Conservation (phyloP, 2,113 vertebrate genomes). For the Psophia crepitans region DNA sequence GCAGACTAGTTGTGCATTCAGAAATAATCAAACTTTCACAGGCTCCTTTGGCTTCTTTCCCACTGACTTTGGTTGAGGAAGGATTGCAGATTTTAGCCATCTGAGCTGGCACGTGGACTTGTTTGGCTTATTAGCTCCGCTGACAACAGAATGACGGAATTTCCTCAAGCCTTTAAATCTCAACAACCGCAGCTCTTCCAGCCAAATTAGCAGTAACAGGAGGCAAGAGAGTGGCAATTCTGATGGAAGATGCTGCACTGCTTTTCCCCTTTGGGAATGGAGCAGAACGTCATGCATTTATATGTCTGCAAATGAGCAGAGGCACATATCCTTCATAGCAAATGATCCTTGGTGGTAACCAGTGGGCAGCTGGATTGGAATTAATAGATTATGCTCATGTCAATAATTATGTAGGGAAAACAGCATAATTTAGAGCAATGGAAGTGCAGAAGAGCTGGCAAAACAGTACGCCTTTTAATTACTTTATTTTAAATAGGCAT, state of each 20-base stretch:
- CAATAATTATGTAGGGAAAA: neutral
- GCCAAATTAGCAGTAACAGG: slow-evolving; percentile 19
- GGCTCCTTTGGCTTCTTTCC: neutral
- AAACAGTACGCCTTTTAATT: neutral
- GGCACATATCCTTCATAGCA: neutral
- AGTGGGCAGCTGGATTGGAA: neutral
- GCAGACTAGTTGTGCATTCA: neutral
- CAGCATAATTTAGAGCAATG: neutral
- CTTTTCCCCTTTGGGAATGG: neutral
- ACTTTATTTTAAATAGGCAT: neutral
- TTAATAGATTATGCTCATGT: neutral
- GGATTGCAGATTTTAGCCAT: neutral
- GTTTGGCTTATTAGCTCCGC: neutral
- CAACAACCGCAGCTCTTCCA: neutral
- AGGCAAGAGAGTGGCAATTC: neutral
- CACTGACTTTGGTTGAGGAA: neutral
- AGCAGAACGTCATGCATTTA: slow-evolving; percentile 58
- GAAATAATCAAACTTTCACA: neutral
- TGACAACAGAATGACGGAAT: neutral
- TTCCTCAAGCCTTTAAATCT: slow-evolving; percentile 11
- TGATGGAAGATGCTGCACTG: neutral
- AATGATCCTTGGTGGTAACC: neutral
- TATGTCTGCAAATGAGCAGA: slow-evolving; percentile 56
- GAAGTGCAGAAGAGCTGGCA: neutral
- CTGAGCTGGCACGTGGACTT: neutral